These are phyloP conservation scores for Gymnocephalus cernua DNA, from an alignment of 2,113 vertebrate genomes.

Conservation along the genomic window DNA sequence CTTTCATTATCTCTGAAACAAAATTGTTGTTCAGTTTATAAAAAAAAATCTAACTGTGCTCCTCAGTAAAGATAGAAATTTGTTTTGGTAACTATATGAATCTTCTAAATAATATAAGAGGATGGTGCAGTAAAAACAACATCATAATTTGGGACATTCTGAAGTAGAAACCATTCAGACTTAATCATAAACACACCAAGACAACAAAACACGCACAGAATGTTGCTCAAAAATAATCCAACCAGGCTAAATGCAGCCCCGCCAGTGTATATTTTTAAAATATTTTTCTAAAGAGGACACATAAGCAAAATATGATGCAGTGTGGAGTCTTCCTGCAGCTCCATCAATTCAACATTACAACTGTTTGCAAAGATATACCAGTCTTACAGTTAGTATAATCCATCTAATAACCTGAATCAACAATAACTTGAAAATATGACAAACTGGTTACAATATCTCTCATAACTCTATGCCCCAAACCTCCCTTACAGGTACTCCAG, in stretches of 20 bases:
- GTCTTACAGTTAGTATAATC: background rate
- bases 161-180: background rate
- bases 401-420: background rate
- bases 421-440: background rate
- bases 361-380: background rate
- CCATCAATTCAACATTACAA: background rate
- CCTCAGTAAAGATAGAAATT: background rate
- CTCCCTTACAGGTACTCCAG: background rate
- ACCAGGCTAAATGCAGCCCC: background rate
- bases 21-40: background rate
- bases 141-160: background rate
- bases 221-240: background rate
- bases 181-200: constrained; percentile 1
- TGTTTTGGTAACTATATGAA: background rate
- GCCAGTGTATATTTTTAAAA: background rate
- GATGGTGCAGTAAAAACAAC: background rate
- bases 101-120: constrained; percentile 8
- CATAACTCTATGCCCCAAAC: background rate
- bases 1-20: constrained; percentile 1
- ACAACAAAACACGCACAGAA: background rate
- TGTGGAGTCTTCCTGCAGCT: background rate
- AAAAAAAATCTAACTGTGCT: background rate
- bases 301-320: constrained; percentile 1
- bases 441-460: background rate
- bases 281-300: constrained; percentile 8